These are phyloP conservation scores for Drosophila limbata DNA, from an alignment of 2,888 invertebrate genomes.

Conservation along the genomic window DNA sequence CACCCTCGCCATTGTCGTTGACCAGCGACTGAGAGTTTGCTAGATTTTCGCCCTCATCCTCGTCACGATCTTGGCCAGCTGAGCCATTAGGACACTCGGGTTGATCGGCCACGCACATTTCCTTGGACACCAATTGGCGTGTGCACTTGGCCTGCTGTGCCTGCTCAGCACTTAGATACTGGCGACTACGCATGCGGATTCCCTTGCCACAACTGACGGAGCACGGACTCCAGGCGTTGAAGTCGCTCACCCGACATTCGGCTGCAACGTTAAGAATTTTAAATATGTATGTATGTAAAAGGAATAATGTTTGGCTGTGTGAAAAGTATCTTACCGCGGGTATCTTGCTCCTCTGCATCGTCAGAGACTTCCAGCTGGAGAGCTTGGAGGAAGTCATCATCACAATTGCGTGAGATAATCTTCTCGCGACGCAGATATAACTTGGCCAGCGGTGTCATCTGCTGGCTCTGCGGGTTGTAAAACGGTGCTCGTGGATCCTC, in stretches of 20 bases:
- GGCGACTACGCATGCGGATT: conserved; percentile 90
- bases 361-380: conserved; percentile 88
- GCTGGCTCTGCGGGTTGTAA: conserved; percentile 89
- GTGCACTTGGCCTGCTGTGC: conserved; percentile 90
- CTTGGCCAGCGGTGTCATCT: conserved; percentile 93
- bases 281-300: too few relatives aligned
- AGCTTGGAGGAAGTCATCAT: conserved; percentile 88
- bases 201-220: conserved; percentile 96
- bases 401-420: conserved; percentile 91
- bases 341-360: conserved; percentile 88
- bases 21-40: conserved; percentile 80
- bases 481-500: conserved; percentile 97
- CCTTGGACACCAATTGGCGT: conserved; percentile 92
- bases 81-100: conserved; percentile 89
- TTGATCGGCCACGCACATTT: conserved; percentile 93
- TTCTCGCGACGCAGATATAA: conserved; percentile 91
- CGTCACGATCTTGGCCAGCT: conserved; percentile 86
- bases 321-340: conserved; percentile 87
- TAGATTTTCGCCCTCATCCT: conserved; percentile 85
- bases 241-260: conserved; percentile 92
- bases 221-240: conserved; percentile 92
- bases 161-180: conserved; percentile 89
- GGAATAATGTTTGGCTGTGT: too few relatives aligned
- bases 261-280: conserved; percentile 86
- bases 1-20: conserved; percentile 83